phyloP scores from a whole-genome alignment of 1,140 invertebrate genomes.

The Acromyrmex heyeri region DNA sequence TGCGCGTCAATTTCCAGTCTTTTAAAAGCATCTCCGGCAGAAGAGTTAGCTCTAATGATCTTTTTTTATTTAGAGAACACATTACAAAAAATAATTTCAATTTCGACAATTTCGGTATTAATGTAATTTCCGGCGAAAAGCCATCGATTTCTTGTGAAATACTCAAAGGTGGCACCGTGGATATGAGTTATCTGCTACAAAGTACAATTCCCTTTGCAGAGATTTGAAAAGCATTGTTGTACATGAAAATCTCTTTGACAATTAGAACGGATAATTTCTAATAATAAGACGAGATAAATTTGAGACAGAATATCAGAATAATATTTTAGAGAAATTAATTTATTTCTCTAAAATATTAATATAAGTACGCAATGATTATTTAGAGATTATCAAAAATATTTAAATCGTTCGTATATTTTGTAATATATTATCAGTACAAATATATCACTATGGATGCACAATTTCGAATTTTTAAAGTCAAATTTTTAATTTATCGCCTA shows the following conservation, averaged over 20 bases:
- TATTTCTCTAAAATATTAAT: too few relatives aligned
- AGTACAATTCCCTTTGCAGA: background rate
- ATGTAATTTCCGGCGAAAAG: too few relatives aligned
- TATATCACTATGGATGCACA: background rate
- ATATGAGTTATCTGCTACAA: background rate
- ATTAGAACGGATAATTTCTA: background rate
- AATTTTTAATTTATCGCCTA: background rate
- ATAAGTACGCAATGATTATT: background rate
- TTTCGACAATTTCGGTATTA: too few relatives aligned
- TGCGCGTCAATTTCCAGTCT: too few relatives aligned
- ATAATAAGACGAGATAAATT: background rate
- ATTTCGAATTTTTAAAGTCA: background rate
- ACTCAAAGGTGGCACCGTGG: too few relatives aligned
- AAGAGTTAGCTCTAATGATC: too few relatives aligned
- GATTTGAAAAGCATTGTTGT: conserved; percentile 14
- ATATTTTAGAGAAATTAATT: background rate
- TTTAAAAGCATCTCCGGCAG: too few relatives aligned
- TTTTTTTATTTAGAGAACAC: too few relatives aligned
- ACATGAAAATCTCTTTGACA: background rate
- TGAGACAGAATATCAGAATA: background rate
- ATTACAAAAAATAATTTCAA: too few relatives aligned
- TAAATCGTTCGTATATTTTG: background rate
- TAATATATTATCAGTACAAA: background rate
- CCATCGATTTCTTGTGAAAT: too few relatives aligned
- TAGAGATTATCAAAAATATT: background rate